phyloP scores from a whole-genome alignment of 2,888 invertebrate genomes.

The Beris morrisii region DNA sequence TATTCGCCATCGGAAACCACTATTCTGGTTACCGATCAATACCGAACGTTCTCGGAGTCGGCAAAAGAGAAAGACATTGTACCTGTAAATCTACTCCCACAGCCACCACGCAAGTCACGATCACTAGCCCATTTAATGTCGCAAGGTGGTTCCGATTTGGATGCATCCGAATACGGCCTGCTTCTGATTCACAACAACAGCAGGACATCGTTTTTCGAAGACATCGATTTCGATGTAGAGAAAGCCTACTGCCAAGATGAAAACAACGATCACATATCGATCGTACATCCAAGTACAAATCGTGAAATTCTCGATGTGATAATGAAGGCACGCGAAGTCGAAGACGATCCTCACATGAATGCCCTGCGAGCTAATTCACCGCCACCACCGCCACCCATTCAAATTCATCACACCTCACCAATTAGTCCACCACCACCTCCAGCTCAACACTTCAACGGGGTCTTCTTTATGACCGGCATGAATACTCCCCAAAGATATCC shows the following conservation, averaged over 20 bases:
- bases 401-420: conserved; percentile 34
- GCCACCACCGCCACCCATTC: conserved; percentile 48
- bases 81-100: conserved; percentile 76
- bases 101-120: conserved; percentile 75
- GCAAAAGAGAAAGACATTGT: conserved; percentile 68
- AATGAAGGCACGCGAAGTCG: conserved; percentile 59
- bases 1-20: conserved; percentile 19
- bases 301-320: conserved; percentile 63
- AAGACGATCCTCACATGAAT: conserved; percentile 54
- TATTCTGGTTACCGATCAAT: conserved; percentile 20
- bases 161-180: conserved; percentile 54
- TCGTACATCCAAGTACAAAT: conserved; percentile 55
- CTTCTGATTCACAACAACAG: conserved; percentile 60
- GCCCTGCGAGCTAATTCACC: conserved; percentile 49
- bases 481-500: conserved; percentile 56
- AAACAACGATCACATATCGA: conserved; percentile 16
- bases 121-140: conserved; percentile 71
- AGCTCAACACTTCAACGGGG: conserved; percentile 61
- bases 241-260: conserved; percentile 35
- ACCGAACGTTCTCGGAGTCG: neutral
- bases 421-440: conserved; percentile 40
- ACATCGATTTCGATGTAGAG: conserved; percentile 63
- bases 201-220: conserved; percentile 59
- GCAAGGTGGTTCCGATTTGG: conserved; percentile 56
- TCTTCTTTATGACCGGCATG: conserved; percentile 62